A percentile compares a stretch with the other conserved stretches of the same genome.
Conservation (phyloP, 2,888 invertebrate species). For the Elmis aenea region DNA sequence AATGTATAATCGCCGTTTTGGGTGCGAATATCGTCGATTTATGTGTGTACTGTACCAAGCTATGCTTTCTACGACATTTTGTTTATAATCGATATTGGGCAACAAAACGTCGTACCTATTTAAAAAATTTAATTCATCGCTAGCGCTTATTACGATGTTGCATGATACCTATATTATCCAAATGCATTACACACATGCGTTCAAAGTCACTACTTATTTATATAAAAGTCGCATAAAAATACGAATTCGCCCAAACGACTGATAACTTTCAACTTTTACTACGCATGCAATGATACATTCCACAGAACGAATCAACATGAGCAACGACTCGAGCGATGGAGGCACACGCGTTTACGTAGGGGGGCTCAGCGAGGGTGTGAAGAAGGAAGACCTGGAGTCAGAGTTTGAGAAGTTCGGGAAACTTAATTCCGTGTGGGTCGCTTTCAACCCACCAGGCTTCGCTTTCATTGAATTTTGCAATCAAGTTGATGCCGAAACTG, state of each 20-base stretch:
- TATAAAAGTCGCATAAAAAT: conserved; percentile 25
- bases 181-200: not conserved
- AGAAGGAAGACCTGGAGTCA: conserved; percentile 86
- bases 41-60: conserved; percentile 29
- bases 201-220: not conserved
- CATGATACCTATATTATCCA: too few species aligned
- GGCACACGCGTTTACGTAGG: conserved; percentile 86
- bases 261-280: conserved; percentile 28
- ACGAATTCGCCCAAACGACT: conserved; percentile 45
- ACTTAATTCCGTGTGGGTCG: conserved; percentile 88
- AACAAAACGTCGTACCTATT: not conserved
- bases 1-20: conserved; percentile 41
- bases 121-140: not conserved
- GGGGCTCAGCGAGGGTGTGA: conserved; percentile 80
- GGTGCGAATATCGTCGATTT: conserved; percentile 45
- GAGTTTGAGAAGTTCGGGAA: conserved; percentile 91
- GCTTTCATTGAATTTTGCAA: conserved; percentile 91
- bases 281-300: conserved; percentile 42
- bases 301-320: conserved; percentile 36
- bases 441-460: conserved; percentile 91
- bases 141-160: too few species aligned
- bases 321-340: conserved; percentile 36
- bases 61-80: conserved; percentile 41
- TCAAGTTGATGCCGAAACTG: conserved; percentile 83
- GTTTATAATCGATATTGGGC: conserved; percentile 11